Percentiles rank a stretch among this genome's conserved stretches.
phyloP scores from a whole-genome alignment of 2,113 vertebrate genomes.

The Ochotona princeps region DNA sequence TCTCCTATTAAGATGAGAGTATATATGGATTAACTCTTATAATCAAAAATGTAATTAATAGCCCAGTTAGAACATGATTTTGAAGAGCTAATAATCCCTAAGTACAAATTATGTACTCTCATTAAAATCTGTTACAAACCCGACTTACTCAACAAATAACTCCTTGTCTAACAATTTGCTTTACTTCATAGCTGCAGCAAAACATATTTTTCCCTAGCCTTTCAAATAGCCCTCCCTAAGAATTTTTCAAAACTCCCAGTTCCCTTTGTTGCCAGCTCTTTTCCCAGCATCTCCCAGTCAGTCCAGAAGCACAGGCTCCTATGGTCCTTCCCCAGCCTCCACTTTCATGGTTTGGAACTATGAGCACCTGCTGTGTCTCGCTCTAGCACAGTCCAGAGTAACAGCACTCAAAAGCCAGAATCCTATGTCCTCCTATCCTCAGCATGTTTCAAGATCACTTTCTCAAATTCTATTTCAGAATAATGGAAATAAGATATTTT shows the following conservation, averaged over 20 bases:
- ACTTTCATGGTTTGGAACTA: neutral
- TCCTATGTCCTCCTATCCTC: neutral
- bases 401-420: neutral
- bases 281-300: neutral
- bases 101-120: conserved; percentile 74
- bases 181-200: conserved; percentile 53
- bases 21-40: conserved; percentile 74
- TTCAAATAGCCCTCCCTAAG: neutral
- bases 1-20: conserved; percentile 62
- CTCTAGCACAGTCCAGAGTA: neutral
- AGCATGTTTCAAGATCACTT: conserved; percentile 27
- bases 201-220: neutral
- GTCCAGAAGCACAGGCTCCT: neutral
- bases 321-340: neutral
- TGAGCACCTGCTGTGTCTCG: neutral
- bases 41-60: conserved; percentile 79
- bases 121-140: conserved; percentile 74
- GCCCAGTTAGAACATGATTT: conserved; percentile 74
- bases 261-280: neutral
- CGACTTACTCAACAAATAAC: conserved; percentile 67
- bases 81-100: conserved; percentile 76
- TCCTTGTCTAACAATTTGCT: conserved; percentile 54
- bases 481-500: conserved; percentile 28
- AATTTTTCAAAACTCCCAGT: neutral
- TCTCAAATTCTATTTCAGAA: neutral